Evolutionary conservation across 2,888 invertebrate genomes (phyloP), one percentile per base, ranked within the genome.

Genomic region (Drosophila recens): DNA sequence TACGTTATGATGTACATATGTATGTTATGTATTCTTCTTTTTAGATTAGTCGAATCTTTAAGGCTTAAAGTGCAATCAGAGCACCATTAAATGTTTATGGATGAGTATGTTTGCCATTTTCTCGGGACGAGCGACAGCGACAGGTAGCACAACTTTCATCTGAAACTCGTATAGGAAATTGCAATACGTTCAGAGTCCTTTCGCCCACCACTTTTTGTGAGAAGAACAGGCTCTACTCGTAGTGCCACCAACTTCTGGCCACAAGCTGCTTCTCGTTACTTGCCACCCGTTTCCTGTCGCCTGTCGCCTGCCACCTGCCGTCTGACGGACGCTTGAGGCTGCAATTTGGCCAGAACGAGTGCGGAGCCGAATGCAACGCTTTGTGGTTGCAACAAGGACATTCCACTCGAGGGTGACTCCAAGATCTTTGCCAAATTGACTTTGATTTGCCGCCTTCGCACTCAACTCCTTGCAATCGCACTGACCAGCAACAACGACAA

Each of bases 391-490:
- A 58, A 75, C 68, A 72, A 76, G 76, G 68, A 78, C 77, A 75
- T 66, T 56, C 62, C 73, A 82, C 82, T 83, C 67, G 82, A 75
- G 72, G 67, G 52, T 65, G 62, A 62, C 67, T 82, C 69, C 62
- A 73, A 76, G 76, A 85, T 74, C 72, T 85, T 87, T 79, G 67
- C 76, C 80, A 87, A 83, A 83, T 83, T 87, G 87, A 83, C 85
- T 83, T 83, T 87, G 82, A 79, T 79, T 77, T 77, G 76, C 74
- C 74, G 66, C 56, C 68, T 17, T 52, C 67, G 38, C 48, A 30
- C 61, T 72, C 58, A 48, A 36, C 58, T 58, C 58, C 33, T 36
- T 42, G 20, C 36, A 66, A n/a, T n/a, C 46, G 33, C 42, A 17
- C 57, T 72, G 67, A 57, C 73, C 53, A 49, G 6, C 36, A 43